A percentile compares a stretch with the other conserved stretches of the same genome.
Evolutionary conservation across 2,113 vertebrate species (phyloP).

Genomic region (Dasyprocta punctata): DNA sequence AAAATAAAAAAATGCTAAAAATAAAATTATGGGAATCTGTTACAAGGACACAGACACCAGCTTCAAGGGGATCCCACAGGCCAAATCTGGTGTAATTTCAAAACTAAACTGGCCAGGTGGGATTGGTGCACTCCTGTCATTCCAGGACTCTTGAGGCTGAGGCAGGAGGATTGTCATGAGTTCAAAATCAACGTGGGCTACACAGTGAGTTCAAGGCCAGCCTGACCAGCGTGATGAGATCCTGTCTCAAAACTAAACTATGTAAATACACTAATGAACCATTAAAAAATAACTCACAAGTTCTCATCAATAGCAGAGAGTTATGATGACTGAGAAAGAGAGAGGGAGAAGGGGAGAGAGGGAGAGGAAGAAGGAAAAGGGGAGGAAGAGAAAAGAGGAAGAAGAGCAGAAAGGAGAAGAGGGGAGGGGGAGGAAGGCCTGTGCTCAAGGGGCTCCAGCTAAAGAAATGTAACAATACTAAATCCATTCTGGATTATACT

Average conservation of each 20-base stretch:
- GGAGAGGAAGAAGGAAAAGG: not conserved
- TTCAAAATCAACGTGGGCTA: no score
- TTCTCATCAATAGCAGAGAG: not conserved
- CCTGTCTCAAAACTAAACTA: not conserved
- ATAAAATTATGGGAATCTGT: not conserved
- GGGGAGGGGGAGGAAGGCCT: no score
- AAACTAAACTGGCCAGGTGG: not conserved
- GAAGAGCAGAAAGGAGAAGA: not conserved
- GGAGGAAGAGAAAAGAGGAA: not conserved
- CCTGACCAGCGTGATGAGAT: no score
- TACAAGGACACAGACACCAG: not conserved
- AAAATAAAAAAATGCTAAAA: not conserved
- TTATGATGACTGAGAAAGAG: not conserved
- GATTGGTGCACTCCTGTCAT: no score
- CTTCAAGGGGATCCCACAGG: not conserved
- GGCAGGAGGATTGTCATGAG: no score
- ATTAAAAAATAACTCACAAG: not conserved
- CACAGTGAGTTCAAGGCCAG: no score
- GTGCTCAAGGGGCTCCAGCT: not conserved
- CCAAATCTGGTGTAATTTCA: not conserved
- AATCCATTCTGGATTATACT: not conserved
- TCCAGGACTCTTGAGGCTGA: no score
- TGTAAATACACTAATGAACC: slow-evolving; percentile 19
- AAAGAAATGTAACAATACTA: slow-evolving; percentile 10
- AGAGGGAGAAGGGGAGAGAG: not conserved